Base-by-base conservation (phyloP, 2,888 invertebrate species). In the Maniola hyperantus region DNA sequence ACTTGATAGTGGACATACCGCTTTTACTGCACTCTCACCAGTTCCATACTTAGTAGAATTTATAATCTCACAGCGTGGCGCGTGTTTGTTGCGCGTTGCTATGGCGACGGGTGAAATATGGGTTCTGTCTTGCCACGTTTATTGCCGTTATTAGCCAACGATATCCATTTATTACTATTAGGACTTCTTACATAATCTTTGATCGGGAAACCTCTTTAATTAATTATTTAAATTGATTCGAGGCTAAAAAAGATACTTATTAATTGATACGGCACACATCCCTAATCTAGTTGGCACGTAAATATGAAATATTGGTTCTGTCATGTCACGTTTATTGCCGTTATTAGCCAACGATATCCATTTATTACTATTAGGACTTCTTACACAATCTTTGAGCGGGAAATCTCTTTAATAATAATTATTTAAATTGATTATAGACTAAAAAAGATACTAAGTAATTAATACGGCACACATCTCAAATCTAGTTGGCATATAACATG, bases 41-140 rank as follows among this genome's bases (percentile, higher is more conserved):
- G 55, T 66, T 59, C 55, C 57, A 67, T 67, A 69, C 59, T 53
- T 65, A 58, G 69, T 69, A 65, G 67, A 64, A 69, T 69, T 66
- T 61, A 65, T 67, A 73, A 69, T 74, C 71, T 76, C 71, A 70
- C 72, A 67, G 66, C 71, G 72, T 71, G 72, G 73, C 73, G 76
- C 78, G 80, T 92, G 91, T 91, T 91, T 91, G 88, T 85, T 79
- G 77, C 81, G 76, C 68, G 89, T 91, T 83, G 74, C 83, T 82
- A 87, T 84, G 80, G 82, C 80, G 78, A 90, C 91, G 76, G 75
- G 85, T 91, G 88, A 89, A 89, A 85, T 90, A 91, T 90, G 83
- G 83, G 78, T 81, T 75, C 82, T 81, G 89, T 87, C 87, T 87
- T 83, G 62, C 80, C 78, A 79, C 82, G 81, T 81, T 85, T 83